Percentiles rank a stretch among this genome's conserved stretches.
These are phyloP conservation scores for Ochropleura leucogaster DNA, from an alignment of 2,888 invertebrate genomes.

Conservation along the genomic window DNA sequence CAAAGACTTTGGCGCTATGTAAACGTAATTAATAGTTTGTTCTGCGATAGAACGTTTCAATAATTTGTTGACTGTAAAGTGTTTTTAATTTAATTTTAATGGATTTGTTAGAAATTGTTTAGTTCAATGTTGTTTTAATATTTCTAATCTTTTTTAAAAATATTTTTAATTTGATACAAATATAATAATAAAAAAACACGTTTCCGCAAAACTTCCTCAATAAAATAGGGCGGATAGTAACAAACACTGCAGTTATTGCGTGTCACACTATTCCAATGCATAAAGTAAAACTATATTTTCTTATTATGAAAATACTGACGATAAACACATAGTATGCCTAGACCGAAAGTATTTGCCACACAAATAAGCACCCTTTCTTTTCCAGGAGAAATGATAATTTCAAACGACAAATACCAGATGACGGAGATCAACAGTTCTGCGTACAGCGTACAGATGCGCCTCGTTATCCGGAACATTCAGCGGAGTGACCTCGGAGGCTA, in stretches of 20 bases:
- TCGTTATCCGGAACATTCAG: constrained; percentile 94
- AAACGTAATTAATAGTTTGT: constrained; percentile 57
- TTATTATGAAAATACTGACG: not conserved
- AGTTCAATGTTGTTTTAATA: not conserved
- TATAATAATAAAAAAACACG: not conserved
- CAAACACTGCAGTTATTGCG: not conserved
- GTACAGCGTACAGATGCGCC: constrained; percentile 96
- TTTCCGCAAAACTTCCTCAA: not conserved
- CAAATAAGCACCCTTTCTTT: constrained; percentile 37
- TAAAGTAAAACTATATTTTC: not conserved
- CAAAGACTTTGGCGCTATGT: constrained; percentile 56
- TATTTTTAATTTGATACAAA: too few relatives aligned
- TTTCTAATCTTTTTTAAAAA: too few relatives aligned
- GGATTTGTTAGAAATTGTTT: constrained; percentile 2
- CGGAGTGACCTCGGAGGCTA: constrained; percentile 95
- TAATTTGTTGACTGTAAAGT: not conserved
- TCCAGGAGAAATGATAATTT: constrained; percentile 97
- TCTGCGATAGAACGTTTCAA: not conserved
- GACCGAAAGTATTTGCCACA: not conserved
- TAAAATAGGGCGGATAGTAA: constrained; percentile 2
- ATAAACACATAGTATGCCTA: not conserved
- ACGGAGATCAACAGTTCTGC: constrained; percentile 94
- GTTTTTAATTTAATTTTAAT: constrained; percentile 13
- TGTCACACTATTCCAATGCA: not conserved
- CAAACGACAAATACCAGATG: constrained; percentile 96